A percentile compares a stretch with the other conserved stretches of the same genome.
Evolutionary conservation across 2,888 invertebrate species (phyloP).

Genomic region (Agriopis marginaria): DNA sequence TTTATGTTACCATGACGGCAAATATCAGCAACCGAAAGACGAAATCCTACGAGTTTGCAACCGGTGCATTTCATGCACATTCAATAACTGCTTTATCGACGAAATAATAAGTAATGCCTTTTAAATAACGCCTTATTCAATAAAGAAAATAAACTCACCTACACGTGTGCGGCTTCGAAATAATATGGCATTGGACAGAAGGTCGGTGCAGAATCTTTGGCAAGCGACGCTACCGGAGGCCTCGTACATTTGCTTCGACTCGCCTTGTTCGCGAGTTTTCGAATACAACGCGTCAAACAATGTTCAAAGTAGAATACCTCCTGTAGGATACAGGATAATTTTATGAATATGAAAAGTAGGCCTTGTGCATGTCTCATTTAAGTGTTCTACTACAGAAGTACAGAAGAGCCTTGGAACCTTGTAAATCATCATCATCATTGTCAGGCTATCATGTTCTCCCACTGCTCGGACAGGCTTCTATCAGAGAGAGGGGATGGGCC

Average conservation of each 20-base stretch:
- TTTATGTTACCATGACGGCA: background rate
- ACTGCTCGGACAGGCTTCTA: too few species aligned
- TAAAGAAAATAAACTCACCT: slow-evolving; percentile 33
- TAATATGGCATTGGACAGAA: slow-evolving; percentile 80
- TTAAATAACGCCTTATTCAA: slow-evolving; percentile 40
- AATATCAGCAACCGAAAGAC: background rate
- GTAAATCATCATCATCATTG: too few species aligned
- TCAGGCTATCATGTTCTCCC: too few species aligned
- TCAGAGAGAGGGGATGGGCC: too few species aligned
- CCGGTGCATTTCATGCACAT: background rate
- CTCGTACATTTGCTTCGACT: slow-evolving; percentile 53
- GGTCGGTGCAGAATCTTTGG: slow-evolving; percentile 87
- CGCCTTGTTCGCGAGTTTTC: slow-evolving; percentile 43
- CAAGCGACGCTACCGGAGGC: slow-evolving; percentile 79
- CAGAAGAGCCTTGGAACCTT: background rate
- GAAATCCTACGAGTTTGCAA: slow-evolving; percentile 1
- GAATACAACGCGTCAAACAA: background rate
- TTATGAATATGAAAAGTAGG: background rate
- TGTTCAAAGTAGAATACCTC: background rate
- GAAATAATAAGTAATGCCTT: slow-evolving; percentile 8
- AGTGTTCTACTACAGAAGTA: background rate
- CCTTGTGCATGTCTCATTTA: background rate
- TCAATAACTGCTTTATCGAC: background rate
- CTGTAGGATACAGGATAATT: background rate
- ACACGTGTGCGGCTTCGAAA: slow-evolving; percentile 59